Conservation (phyloP, 1,140 invertebrate genomes). For the Micrasema minimum region DNA sequence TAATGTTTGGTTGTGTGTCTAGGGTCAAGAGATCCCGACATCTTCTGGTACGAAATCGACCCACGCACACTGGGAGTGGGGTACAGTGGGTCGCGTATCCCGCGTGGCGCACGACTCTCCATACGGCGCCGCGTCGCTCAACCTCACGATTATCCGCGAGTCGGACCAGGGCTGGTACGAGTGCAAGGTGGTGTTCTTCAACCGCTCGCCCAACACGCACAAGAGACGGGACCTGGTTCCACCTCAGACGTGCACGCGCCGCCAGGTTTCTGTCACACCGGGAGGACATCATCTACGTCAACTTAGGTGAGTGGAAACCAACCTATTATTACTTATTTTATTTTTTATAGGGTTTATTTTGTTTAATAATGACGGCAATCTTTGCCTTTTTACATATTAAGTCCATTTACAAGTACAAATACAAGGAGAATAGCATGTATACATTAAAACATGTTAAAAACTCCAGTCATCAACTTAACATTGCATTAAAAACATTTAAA, state of each 20-base stretch:
- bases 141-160: conserved; percentile 91
- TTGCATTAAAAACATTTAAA: too few relatives aligned
- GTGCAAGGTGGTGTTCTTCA: conserved; percentile 95
- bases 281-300: conserved; percentile 95
- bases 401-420: too few relatives aligned
- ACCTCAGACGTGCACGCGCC: conserved; percentile 95
- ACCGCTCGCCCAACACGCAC: conserved; percentile 87
- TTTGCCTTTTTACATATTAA: too few relatives aligned
- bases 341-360: too few relatives aligned
- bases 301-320: conserved; percentile 72
- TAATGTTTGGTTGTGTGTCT: conserved; percentile 55
- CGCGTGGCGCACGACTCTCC: conserved; percentile 85
- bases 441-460: too few relatives aligned
- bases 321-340: not conserved
- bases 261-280: conserved; percentile 90
- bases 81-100: conserved; percentile 90
- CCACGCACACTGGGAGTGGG: conserved; percentile 91
- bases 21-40: conserved; percentile 93
- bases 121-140: conserved; percentile 91
- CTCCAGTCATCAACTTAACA: too few relatives aligned
- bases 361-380: too few relatives aligned
- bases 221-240: conserved; percentile 97
- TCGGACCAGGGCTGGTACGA: conserved; percentile 97
- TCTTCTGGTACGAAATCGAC: conserved; percentile 98
- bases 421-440: too few relatives aligned